Conservation (phyloP, 2,113 vertebrate species). For the Oncorhynchus tshawytscha region DNA sequence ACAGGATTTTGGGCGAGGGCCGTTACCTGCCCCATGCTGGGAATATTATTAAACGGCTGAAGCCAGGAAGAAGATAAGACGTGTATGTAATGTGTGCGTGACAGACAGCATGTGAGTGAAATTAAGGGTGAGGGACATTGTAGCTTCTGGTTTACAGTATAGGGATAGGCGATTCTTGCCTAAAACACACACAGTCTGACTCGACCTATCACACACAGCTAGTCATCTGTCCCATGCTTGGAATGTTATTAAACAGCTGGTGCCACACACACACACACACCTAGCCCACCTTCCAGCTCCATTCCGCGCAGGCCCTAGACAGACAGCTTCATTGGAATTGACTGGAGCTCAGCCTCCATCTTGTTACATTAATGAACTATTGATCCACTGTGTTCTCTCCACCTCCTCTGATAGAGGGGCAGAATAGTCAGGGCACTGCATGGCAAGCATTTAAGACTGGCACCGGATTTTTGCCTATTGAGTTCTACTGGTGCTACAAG, state of each 20-base stretch:
- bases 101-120: neutral
- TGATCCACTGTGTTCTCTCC: constrained; percentile 35
- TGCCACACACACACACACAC: neutral
- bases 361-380: constrained; percentile 64
- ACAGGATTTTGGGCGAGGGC: neutral
- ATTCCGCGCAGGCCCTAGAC: constrained; percentile 14
- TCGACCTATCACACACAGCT: neutral
- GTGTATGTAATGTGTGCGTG: neutral
- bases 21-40: neutral
- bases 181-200: neutral
- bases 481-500: neutral
- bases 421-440: constrained; percentile 1
- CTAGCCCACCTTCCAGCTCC: neutral
- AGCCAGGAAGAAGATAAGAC: neutral
- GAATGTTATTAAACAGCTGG: constrained; percentile 17
- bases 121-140: neutral
- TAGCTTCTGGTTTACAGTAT: neutral
- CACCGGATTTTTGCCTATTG: neutral
- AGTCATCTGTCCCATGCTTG: neutral
- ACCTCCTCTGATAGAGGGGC: constrained; percentile 32
- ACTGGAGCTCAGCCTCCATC: constrained; percentile 36
- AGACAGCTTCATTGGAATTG: constrained; percentile 44
- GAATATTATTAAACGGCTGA: constrained; percentile 23
- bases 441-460: constrained; percentile 1
- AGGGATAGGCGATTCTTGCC: neutral